phyloP scores from a whole-genome alignment of 1,140 invertebrate species.

The Sarcophaga bullata region DNA sequence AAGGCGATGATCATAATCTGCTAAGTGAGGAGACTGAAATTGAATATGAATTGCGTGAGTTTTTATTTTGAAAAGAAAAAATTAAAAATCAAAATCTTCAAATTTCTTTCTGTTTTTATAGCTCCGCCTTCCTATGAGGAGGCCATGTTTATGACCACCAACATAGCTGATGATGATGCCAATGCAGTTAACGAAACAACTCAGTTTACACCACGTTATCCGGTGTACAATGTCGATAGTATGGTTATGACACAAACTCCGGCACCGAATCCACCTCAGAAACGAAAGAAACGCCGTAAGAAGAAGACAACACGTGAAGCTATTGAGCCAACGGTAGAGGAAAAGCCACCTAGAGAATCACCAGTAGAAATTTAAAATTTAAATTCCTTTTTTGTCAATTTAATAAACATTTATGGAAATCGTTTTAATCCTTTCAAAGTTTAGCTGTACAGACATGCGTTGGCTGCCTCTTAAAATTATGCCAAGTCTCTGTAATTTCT shows the following conservation, averaged over 20 bases:
- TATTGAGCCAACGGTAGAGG: neutral
- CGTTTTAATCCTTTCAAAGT: too few species aligned
- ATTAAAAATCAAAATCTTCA: too few species aligned
- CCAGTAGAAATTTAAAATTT: conserved; percentile 54
- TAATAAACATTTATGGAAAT: too few species aligned
- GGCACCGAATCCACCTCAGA: conserved; percentile 53
- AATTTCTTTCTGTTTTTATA: conserved; percentile 41
- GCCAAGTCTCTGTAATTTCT: too few species aligned
- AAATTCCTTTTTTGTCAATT: too few species aligned
- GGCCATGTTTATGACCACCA: conserved; percentile 61
- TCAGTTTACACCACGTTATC: conserved; percentile 59
- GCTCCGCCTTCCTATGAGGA: conserved; percentile 62
- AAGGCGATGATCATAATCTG: conserved; percentile 38
- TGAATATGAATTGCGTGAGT: conserved; percentile 55
- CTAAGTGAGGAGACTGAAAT: conserved; percentile 50
- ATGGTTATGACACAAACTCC: conserved; percentile 33
- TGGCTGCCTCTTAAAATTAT: too few species aligned
- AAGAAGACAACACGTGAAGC: neutral
- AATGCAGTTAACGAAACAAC: conserved; percentile 57
- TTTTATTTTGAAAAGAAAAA: too few species aligned
- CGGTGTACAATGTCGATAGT: conserved; percentile 60
- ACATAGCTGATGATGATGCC: conserved; percentile 60
- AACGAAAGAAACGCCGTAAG: conserved; percentile 49
- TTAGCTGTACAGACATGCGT: too few species aligned
- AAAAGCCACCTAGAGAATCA: conserved; percentile 50